Evolutionary conservation across 2,113 vertebrate species (phyloP).

Genomic region (Paradoxurus hermaphroditus): DNA sequence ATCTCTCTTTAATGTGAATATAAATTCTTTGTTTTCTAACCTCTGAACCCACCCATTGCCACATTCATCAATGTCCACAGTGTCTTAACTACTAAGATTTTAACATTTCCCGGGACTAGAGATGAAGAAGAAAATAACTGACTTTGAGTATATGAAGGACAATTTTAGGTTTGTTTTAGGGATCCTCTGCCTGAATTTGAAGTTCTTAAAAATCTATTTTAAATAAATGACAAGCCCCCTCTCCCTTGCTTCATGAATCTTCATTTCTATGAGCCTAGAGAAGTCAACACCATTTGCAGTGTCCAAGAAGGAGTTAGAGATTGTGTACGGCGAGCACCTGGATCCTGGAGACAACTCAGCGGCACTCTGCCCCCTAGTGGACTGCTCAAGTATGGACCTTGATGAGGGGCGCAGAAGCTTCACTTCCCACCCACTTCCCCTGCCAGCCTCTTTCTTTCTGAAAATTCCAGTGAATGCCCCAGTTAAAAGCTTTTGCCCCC

Average conservation of each 20-base stretch:
- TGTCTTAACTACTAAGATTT: neutral
- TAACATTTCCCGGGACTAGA: neutral
- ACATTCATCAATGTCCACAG: neutral
- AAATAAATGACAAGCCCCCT: neutral
- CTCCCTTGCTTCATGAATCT: neutral
- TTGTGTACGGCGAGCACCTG: neutral
- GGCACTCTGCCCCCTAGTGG: slow-evolving; percentile 69
- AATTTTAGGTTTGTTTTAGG: neutral
- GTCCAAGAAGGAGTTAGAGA: neutral
- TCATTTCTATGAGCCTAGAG: neutral
- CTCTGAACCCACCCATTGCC: neutral
- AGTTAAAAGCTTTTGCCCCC: neutral
- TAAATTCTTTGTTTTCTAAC: neutral
- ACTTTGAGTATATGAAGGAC: neutral
- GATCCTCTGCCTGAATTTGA: neutral
- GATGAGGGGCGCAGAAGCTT: neutral
- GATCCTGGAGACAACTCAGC: neutral
- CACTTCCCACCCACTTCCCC: neutral
- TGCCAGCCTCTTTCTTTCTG: neutral
- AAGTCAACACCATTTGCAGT: neutral
- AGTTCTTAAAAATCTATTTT: slow-evolving; percentile 12
- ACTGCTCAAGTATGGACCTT: neutral
- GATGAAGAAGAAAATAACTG: neutral
- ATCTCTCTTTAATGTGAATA: neutral
- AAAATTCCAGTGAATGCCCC: neutral